Evolutionary conservation across 2,888 invertebrate species (phyloP), one percentile per base, ranked within the genome.

Genomic region (Plagodis pulveraria): DNA sequence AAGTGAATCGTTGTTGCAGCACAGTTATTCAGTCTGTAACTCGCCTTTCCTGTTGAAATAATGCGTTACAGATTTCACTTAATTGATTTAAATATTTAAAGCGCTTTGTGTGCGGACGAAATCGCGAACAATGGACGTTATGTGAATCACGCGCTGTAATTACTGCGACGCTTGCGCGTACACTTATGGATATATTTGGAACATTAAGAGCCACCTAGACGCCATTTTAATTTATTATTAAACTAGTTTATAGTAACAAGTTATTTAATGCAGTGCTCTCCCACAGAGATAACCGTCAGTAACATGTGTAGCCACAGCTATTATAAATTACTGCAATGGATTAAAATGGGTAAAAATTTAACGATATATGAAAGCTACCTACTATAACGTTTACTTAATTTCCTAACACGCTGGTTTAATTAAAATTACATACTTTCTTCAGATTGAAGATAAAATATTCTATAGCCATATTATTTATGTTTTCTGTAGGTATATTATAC

Each of bases 61-160:
- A 64, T 62, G 50, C 58, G 58, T 54, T 51, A 49, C 65, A 65
- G 56, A 67, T 65, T 70, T 66, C 54, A 64, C 58, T 62, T 62
- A 61, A 65, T 64, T 63, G 64, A 63, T 62, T 61, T 63, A 58
- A 64, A 68, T 62, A 68, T 65, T 63, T 65, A 63, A 65, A 66
- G 58, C 57, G 63, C 62, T 69, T 68, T 64, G 69, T 70, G 66
- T 68, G 70, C 67, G 73, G 65, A 70, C 71, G 72, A 74, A 76
- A 76, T 77, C 68, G 72, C 74, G 72, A 78, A 81, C 82, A 85
- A 85, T 81, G 77, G 74, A 67, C 72, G 69, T 70, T 68, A 73
- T 75, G 72, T 85, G 86, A 86, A 79, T 86, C 87, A 85, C 72
- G 62, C 72, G 61, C 73, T 73, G 78, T 77, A 77, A 74, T 77